Percentiles rank a stretch among this genome's conserved stretches.
phyloP scores from a whole-genome alignment of 2,888 invertebrate genomes.

The Stenoptilia bipunctidactyla region DNA sequence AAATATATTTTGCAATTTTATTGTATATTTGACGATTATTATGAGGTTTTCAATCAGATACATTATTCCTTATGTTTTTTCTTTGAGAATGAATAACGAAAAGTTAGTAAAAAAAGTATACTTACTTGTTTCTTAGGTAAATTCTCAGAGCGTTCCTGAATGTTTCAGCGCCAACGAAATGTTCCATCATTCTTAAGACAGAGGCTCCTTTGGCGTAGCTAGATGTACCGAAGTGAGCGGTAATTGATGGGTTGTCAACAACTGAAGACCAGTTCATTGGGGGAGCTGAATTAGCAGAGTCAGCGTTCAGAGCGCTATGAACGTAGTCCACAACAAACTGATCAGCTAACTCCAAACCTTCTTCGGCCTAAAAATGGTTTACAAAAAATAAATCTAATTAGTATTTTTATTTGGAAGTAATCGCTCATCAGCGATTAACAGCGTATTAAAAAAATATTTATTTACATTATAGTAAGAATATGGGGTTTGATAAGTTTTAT shows the following conservation, averaged over 20 bases:
- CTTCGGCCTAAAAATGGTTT: slow-evolving; percentile 47
- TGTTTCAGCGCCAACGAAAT: slow-evolving; percentile 64
- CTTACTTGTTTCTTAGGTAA: slow-evolving; percentile 72
- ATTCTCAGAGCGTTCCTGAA: slow-evolving; percentile 70
- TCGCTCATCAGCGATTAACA: too few species aligned
- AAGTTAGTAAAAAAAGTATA: too few species aligned
- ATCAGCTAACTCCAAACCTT: slow-evolving; percentile 39
- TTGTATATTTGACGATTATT: too few species aligned
- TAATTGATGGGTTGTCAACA: slow-evolving; percentile 60
- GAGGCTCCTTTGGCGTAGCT: slow-evolving; percentile 78
- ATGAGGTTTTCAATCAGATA: too few species aligned
- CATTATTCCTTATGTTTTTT: too few species aligned
- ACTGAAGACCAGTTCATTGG: slow-evolving; percentile 69
- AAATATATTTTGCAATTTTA: too few species aligned
- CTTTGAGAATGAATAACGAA: too few species aligned
- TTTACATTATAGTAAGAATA: too few species aligned
- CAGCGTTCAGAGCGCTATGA: slow-evolving; percentile 73
- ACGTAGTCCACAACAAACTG: slow-evolving; percentile 80
- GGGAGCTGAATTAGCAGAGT: slow-evolving; percentile 51
- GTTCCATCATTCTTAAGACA: slow-evolving; percentile 76
- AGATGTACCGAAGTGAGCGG: slow-evolving; percentile 74
- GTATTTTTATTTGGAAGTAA: too few species aligned
- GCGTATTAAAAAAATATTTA: too few species aligned
- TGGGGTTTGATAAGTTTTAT: too few species aligned
- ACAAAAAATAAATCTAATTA: too few species aligned